Evolutionary conservation across 2,113 vertebrate species (phyloP).

Genomic region (Poicephalus meyeri): DNA sequence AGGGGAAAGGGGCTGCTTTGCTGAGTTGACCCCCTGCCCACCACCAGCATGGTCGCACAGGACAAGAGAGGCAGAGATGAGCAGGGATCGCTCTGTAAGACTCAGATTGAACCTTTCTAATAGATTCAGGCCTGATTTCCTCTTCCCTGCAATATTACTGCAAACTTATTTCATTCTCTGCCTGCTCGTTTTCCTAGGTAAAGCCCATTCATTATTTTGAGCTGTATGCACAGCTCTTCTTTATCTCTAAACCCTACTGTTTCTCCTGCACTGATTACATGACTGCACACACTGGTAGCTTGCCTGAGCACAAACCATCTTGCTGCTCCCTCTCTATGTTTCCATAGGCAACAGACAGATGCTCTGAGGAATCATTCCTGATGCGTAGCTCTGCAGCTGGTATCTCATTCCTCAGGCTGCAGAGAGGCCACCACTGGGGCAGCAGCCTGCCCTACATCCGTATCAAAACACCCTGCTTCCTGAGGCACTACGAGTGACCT

Average conservation of each 20-base stretch:
- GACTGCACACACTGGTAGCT: neutral
- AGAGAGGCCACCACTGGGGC: neutral
- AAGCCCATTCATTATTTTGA: constrained; percentile 18
- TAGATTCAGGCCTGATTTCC: neutral
- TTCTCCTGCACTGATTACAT: neutral
- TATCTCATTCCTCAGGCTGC: neutral
- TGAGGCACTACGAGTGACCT: neutral
- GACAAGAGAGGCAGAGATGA: neutral
- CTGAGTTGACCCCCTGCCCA: neutral
- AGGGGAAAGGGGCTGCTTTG: neutral
- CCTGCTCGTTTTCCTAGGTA: constrained; percentile 11
- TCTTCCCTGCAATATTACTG: neutral
- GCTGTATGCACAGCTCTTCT: neutral
- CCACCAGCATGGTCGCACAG: neutral
- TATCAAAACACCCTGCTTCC: neutral
- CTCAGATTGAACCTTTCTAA: neutral
- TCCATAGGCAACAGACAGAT: neutral
- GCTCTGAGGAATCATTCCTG: neutral
- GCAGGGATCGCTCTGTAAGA: neutral
- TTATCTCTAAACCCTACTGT: neutral
- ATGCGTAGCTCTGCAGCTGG: neutral
- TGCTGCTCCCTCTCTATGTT: neutral
- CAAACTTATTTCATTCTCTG: neutral
- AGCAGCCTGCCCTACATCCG: neutral
- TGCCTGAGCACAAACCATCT: neutral